phyloP scores from a whole-genome alignment of 1,140 invertebrate genomes.

The Gonioctena quinquepunctata region DNA sequence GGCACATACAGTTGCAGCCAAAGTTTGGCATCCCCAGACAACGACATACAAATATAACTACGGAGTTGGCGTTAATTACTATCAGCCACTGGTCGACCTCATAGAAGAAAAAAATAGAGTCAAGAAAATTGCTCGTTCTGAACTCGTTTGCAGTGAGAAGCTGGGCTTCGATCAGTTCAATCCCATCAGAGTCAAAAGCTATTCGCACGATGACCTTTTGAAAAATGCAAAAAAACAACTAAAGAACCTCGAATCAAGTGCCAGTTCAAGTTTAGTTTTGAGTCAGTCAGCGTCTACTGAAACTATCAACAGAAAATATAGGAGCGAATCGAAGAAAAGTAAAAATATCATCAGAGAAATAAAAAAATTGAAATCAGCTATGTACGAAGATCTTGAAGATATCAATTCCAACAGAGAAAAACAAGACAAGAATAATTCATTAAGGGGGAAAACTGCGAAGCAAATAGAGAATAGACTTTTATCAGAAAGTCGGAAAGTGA shows the following conservation, averaged over 20 bases:
- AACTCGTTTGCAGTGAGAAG: constrained; percentile 76
- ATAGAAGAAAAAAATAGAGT: constrained; percentile 62
- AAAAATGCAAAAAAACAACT: constrained; percentile 69
- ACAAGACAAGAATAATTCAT: constrained; percentile 51
- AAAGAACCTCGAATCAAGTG: constrained; percentile 57
- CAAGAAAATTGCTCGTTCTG: constrained; percentile 61
- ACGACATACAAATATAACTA: constrained; percentile 79
- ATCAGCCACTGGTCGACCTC: constrained; percentile 83
- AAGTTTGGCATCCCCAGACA: constrained; percentile 62
- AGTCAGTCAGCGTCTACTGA: constrained; percentile 42
- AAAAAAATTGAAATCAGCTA: constrained; percentile 42
- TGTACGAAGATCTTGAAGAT: constrained; percentile 44
- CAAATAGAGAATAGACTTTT: constrained; percentile 70
- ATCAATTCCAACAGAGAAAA: constrained; percentile 42
- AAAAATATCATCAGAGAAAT: constrained; percentile 45
- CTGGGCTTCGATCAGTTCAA: constrained; percentile 64
- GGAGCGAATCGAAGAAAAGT: constrained; percentile 35
- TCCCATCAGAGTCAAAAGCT: constrained; percentile 52
- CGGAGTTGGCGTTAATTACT: constrained; percentile 77
- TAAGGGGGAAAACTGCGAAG: constrained; percentile 74
- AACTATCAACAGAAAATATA: constrained; percentile 40
- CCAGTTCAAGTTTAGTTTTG: constrained; percentile 42
- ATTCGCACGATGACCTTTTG: constrained; percentile 66
- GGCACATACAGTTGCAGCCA: constrained; percentile 10
- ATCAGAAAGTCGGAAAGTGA: constrained; percentile 63